Base-by-base conservation (phyloP, 2,113 vertebrate genomes). In the Anthoscopus minutus region DNA sequence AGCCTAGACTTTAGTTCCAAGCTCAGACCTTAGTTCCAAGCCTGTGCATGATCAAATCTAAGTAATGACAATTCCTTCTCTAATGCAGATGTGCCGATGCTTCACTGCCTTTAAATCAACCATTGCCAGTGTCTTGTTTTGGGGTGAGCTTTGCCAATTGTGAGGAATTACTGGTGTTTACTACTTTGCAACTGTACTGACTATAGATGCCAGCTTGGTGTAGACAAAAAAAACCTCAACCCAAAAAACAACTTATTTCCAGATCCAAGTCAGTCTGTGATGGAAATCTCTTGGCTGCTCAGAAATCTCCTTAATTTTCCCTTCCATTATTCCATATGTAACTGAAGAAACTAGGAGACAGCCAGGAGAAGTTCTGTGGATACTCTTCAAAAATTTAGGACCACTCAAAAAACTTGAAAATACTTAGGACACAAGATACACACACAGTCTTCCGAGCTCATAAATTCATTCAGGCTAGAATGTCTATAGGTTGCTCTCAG, bases 391-490 rank as follows among this genome's bases (percentile, higher is more conserved):
- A 82, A 47, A 69, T 24, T 57, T 72, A 83, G 62, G 54, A 44
- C 15, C 23, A 37, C 4, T 80, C 54, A 86, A 65, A 92, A 60
- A 9, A 72, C 8, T 21, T 31, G 31, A 45, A 28, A 86, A 69
- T 1, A 40, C 8, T 56, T 44, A 16, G 31, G 74, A 73, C 45
- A 64, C 9, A 60, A 86, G 8, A 11, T 51, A 54, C 60, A 37
- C 33, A 27, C 16, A 20, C 5, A 40, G 20, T 50, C 44, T 81
- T 44, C 38, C 0, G 0, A 20, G 48, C 0, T 2, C 4, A 27
- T 37, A 69, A 80, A 69, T 72, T 80, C 58, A 73, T 33, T 53
- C 15, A 33, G 50, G 71, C 16, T 8, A 58, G 18, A 30, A 61
- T 30, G 23, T 40, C 8, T 33, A 30, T 6, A 53, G 11, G 35